Evolutionary conservation across 2,113 vertebrate genomes (phyloP), one percentile per base, ranked within the genome.

Genomic region (Dicentrarchus labrax): DNA sequence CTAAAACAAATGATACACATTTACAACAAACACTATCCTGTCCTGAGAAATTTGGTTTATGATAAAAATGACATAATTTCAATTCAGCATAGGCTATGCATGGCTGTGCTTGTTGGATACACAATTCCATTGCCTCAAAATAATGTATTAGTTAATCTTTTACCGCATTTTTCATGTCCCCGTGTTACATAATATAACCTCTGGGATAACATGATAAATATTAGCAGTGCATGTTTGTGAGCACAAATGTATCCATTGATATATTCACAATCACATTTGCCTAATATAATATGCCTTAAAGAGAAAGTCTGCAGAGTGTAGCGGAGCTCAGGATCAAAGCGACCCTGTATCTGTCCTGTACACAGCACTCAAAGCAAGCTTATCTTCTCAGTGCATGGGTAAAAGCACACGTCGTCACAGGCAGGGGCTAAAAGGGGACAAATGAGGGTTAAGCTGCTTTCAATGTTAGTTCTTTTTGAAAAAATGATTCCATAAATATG

Each of bases 391-490:
- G 73, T 69, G 36, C 89, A 93, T 2, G 59, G 59, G 87, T 64
- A 87, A 90, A 85, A 80, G 88, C 87, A 89, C 86, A 86, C 71
- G 38, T 78, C 13, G 71, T 78, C 84, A 85, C 83, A 84, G 82
- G 65, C 75, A 48, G 72, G 78, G 80, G 90, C 88, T 90, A 88
- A 93, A 89, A 85, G 69, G 74, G 83, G 78, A 82, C 85, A 92
- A 90, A 80, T 86, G 79, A 72, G 83, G 87, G 92, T 88, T 93
- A 94, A 94, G 89, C 92, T 80, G 87, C 87, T 85, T 91, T 92
- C 83, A 90, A 91, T 87, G 85, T 92, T 91, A 76, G 76, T 81
- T 83, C 66, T 86, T 79, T 86, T 82, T 88, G 43, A 88, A 91
- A 91, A 78, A 80, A 89, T 78, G 78, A 78, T 79, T 76, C 71